phyloP scores from a whole-genome alignment of 23 tunicate species.

The Clavelina lepadiformis region DNA sequence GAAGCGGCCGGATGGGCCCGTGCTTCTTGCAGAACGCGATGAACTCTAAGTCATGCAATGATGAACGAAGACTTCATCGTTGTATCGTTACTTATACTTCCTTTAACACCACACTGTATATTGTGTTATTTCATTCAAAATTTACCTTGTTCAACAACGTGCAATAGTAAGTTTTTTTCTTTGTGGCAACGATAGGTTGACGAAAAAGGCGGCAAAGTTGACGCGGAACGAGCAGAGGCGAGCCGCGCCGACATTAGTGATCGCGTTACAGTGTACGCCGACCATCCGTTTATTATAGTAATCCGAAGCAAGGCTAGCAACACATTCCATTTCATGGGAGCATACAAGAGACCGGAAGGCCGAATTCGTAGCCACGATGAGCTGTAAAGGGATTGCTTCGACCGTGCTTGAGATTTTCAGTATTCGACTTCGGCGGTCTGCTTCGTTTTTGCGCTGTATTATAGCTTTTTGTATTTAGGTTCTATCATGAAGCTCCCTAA shows the following conservation, averaged over 20 bases:
- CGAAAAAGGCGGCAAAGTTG: constrained; percentile 61
- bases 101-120: not conserved
- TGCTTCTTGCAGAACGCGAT: constrained; percentile 22
- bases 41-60: too few relatives aligned
- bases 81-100: too few relatives aligned
- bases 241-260: constrained; percentile 24
- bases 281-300: constrained; percentile 79
- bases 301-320: constrained; percentile 49
- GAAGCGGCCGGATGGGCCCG: constrained; percentile 44
- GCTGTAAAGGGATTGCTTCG: too few relatives aligned
- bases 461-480: too few relatives aligned
- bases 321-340: constrained; percentile 54
- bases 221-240: constrained; percentile 75
- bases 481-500: too few relatives aligned
- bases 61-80: too few relatives aligned
- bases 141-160: not conserved
- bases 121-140: not conserved
- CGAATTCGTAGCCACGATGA: constrained; percentile 59
- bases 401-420: too few relatives aligned
- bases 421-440: too few relatives aligned
- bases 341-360: constrained; percentile 70
- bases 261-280: constrained; percentile 59
- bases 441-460: too few relatives aligned
- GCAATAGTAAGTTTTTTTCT: not conserved
- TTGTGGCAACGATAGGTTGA: constrained; percentile 32